Conservation (phyloP, 2,113 vertebrate genomes). For the Hydrochoerus hydrochaeris region DNA sequence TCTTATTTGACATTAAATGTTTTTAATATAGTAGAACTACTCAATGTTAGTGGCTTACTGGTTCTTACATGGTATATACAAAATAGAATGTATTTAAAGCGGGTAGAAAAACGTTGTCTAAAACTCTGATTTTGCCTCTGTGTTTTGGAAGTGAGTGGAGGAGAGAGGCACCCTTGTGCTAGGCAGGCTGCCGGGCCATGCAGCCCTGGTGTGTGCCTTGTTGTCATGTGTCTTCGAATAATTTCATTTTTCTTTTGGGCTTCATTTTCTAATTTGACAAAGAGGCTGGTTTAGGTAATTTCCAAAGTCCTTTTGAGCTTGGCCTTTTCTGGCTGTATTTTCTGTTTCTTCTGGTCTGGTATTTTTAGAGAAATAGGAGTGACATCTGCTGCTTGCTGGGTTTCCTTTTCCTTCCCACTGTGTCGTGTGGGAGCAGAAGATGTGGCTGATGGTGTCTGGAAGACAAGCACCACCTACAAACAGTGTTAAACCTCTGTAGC, state of each 20-base stretch:
- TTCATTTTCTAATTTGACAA: slow-evolving; percentile 1
- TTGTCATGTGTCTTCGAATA: neutral
- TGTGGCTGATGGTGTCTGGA: neutral
- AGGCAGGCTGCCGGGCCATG: no score
- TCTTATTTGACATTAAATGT: slow-evolving; percentile 19
- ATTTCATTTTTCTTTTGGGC: neutral
- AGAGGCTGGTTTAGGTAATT: slow-evolving; percentile 1
- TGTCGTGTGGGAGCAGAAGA: neutral
- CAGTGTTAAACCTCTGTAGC: neutral
- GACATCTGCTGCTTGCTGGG: slow-evolving; percentile 12
- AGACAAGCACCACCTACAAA: neutral
- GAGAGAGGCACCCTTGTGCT: neutral
- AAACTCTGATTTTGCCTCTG: neutral
- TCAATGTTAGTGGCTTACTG: neutral
- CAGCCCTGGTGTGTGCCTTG: neutral
- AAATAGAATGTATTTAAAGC: neutral
- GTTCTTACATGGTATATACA: neutral
- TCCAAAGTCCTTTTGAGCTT: neutral
- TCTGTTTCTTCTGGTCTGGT: neutral
- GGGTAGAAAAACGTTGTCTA: neutral
- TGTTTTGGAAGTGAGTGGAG: neutral
- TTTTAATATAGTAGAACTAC: slow-evolving; percentile 45
- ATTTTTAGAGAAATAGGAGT: neutral
- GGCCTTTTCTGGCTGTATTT: neutral
- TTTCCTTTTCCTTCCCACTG: neutral